A percentile compares a stretch with the other conserved stretches of the same genome.
Conservation (phyloP, 2,888 invertebrate species). For the Thysanoteuthis rhombus region DNA sequence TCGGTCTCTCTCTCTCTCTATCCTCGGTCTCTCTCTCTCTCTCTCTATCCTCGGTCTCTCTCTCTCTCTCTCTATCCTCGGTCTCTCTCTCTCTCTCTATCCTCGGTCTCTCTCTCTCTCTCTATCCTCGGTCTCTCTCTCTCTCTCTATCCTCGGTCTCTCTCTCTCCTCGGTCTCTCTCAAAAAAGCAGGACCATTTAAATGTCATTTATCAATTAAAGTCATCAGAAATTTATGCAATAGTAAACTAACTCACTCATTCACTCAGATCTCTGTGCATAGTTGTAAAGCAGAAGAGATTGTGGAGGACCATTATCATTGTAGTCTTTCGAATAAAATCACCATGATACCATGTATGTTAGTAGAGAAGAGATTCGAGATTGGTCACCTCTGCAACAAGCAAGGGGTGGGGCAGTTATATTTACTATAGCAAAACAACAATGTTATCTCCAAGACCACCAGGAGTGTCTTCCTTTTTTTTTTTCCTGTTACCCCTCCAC, state of each 20-base stretch:
- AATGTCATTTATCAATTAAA: background rate
- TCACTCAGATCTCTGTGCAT: background rate
- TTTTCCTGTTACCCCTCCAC: too few species aligned
- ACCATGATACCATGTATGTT: background rate
- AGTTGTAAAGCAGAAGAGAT: background rate
- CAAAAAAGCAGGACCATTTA: too few species aligned
- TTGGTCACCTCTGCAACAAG: background rate
- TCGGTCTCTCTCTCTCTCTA: too few species aligned
- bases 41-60: too few species aligned
- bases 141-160: background rate
- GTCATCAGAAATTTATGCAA: background rate
- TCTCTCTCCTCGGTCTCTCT: background rate
- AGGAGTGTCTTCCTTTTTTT: too few species aligned
- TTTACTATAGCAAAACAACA: background rate
- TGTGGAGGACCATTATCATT: background rate
- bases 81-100: background rate
- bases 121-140: background rate
- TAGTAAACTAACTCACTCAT: background rate
- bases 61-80: too few species aligned
- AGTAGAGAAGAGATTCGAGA: background rate
- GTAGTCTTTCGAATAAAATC: background rate
- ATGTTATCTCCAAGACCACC: background rate
- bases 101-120: background rate
- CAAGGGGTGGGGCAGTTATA: background rate
- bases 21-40: too few species aligned